Evolutionary conservation across 2,888 invertebrate genomes (phyloP).

Genomic region (Amblyteles armatorius): DNA sequence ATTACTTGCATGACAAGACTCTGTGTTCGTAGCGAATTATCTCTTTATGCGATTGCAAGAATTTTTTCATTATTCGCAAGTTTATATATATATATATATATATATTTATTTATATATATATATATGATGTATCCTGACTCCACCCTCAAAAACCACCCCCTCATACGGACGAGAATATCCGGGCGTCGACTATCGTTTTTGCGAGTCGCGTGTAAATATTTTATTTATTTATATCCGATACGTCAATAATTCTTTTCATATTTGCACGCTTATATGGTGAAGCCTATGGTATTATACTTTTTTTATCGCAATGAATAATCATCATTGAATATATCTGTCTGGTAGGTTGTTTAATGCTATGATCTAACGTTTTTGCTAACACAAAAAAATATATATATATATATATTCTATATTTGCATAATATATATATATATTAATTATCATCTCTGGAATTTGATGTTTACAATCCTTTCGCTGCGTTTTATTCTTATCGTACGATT

Average conservation of each 20-base stretch:
- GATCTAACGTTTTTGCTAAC: conserved; percentile 82
- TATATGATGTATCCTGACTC: conserved; percentile 5
- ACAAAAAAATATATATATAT: conserved; percentile 71
- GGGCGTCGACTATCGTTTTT: conserved; percentile 61
- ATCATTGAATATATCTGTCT: conserved; percentile 71
- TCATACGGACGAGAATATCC: conserved; percentile 63
- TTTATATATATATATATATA: conserved; percentile 53
- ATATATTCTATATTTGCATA: conserved; percentile 46
- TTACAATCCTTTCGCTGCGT: conserved; percentile 77
- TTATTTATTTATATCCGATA: conserved; percentile 29
- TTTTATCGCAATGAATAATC: conserved; percentile 75
- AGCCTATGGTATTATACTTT: conserved; percentile 65
- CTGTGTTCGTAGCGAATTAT: conserved; percentile 84
- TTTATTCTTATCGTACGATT: conserved; percentile 58
- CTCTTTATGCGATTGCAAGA: conserved; percentile 82
- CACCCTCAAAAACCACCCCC: conserved; percentile 31
- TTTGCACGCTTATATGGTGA: conserved; percentile 83
- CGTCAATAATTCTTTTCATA: conserved; percentile 63
- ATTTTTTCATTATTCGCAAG: conserved; percentile 72
- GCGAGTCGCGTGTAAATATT: conserved; percentile 53
- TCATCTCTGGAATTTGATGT: conserved; percentile 75
- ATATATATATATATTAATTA: conserved; percentile 34
- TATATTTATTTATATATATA: neutral
- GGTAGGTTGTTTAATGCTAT: conserved; percentile 82
- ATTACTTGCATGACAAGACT: conserved; percentile 84